Percentiles rank a stretch among this genome's conserved stretches.
These are phyloP conservation scores for Discoglossus pictus DNA, from an alignment of 2,797 vertebrate genomes.

Conservation along the genomic window DNA sequence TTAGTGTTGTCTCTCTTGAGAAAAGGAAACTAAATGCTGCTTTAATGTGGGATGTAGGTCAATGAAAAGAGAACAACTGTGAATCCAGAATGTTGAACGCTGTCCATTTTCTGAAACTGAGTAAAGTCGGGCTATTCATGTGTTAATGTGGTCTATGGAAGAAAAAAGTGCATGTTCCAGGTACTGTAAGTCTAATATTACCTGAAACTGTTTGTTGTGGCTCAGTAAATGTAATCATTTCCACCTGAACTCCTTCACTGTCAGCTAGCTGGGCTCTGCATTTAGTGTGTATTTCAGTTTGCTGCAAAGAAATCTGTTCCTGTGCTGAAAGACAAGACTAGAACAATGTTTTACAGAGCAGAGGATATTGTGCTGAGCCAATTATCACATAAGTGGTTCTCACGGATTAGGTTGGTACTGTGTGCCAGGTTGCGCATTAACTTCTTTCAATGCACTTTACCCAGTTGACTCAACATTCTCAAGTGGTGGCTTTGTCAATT, in stretches of 20 bases:
- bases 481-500: slow-evolving; percentile 80
- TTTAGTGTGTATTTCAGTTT: slow-evolving; percentile 72
- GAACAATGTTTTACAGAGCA: slow-evolving; percentile 73
- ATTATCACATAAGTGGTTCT: slow-evolving; percentile 78
- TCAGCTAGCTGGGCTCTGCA: slow-evolving; percentile 64
- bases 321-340: slow-evolving; percentile 77
- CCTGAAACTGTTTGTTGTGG: slow-evolving; percentile 61
- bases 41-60: slow-evolving; percentile 23
- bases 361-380: slow-evolving; percentile 70
- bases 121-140: slow-evolving; percentile 56
- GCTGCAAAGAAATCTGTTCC: slow-evolving; percentile 73
- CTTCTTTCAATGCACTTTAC: slow-evolving; percentile 72
- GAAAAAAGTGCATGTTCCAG: slow-evolving; percentile 42
- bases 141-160: slow-evolving; percentile 58
- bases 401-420: slow-evolving; percentile 72
- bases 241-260: slow-evolving; percentile 68
- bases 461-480: slow-evolving; percentile 70
- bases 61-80: slow-evolving; percentile 35
- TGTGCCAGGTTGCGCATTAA: slow-evolving; percentile 77
- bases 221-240: slow-evolving; percentile 62
- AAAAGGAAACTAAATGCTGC: slow-evolving; percentile 5
- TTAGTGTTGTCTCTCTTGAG: no score
- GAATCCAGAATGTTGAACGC: slow-evolving; percentile 49
- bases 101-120: slow-evolving; percentile 55
- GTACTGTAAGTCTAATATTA: slow-evolving; percentile 69